Evolutionary conservation across 2,888 invertebrate species (phyloP).

Genomic region (Cephus nigrinus): DNA sequence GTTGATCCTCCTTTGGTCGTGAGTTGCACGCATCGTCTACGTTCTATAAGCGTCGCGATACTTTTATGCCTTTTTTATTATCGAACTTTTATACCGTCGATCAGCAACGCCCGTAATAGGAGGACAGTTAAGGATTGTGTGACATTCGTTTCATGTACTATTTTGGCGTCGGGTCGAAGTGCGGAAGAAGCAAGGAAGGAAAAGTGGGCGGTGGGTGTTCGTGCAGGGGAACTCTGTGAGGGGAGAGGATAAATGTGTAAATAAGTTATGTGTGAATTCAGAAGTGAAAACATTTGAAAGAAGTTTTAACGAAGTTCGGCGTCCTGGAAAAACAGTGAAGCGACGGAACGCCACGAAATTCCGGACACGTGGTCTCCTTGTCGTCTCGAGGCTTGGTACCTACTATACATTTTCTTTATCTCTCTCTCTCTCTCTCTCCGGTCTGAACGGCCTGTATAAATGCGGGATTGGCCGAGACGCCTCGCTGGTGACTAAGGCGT

Average conservation of each 20-base stretch:
- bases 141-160: neutral
- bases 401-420: slow-evolving; percentile 17
- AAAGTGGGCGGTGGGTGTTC: neutral
- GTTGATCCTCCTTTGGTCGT: neutral
- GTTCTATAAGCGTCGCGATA: neutral
- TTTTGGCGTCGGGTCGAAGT: neutral
- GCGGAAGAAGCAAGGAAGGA: neutral
- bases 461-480: neutral
- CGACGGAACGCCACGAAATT: neutral
- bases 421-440: slow-evolving; percentile 8
- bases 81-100: neutral
- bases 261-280: neutral
- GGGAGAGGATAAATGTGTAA: slow-evolving; percentile 5
- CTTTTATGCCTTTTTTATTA: neutral
- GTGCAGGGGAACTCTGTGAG: slow-evolving; percentile 8
- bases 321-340: slow-evolving; percentile 30
- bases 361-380: slow-evolving; percentile 13
- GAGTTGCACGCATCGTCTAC: neutral
- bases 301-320: slow-evolving; percentile 26
- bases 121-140: neutral
- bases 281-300: neutral
- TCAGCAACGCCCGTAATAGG: neutral
- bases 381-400: slow-evolving; percentile 33
- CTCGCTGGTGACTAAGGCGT: neutral
- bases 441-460: neutral